phyloP scores from a whole-genome alignment of 2,888 invertebrate species.

The Dorcus hopei region DNA sequence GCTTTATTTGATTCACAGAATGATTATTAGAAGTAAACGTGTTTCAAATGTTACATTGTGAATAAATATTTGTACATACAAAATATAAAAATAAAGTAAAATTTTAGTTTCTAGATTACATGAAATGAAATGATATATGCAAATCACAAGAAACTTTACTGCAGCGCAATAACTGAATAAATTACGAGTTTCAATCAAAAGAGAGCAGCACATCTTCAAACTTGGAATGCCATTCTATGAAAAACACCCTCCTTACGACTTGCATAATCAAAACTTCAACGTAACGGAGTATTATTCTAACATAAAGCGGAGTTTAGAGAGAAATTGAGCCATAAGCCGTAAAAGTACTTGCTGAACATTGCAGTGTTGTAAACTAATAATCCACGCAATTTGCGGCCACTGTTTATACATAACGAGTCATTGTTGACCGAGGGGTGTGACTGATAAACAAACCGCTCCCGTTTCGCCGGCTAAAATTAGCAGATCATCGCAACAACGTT shows the following conservation, averaged over 20 bases:
- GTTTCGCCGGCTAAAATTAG: slow-evolving; percentile 18
- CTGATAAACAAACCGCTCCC: slow-evolving; percentile 22
- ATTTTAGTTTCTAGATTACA: no score
- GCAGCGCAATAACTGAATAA: no score
- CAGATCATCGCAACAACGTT: slow-evolving; percentile 18
- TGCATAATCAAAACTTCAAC: slow-evolving; percentile 5
- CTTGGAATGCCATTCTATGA: background rate
- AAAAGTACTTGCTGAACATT: slow-evolving; percentile 20
- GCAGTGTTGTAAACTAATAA: slow-evolving; percentile 28
- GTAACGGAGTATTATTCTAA: slow-evolving; percentile 27
- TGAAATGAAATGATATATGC: no score
- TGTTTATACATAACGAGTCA: slow-evolving; percentile 29
- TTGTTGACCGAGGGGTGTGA: slow-evolving; percentile 23
- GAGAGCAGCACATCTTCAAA: no score
- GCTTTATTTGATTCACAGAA: no score
- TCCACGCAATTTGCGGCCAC: slow-evolving; percentile 25
- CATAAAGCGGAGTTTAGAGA: slow-evolving; percentile 26
- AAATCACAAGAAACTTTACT: no score
- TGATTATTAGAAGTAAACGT: no score
- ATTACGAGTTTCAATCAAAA: no score
- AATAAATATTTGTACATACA: no score
- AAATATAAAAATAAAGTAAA: no score
- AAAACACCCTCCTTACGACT: background rate
- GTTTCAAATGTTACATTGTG: no score
- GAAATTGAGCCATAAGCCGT: slow-evolving; percentile 31